A percentile compares a stretch with the other conserved stretches of the same genome.
phyloP scores from a whole-genome alignment of 1,140 invertebrate species.

The Oppia nitens region DNA sequence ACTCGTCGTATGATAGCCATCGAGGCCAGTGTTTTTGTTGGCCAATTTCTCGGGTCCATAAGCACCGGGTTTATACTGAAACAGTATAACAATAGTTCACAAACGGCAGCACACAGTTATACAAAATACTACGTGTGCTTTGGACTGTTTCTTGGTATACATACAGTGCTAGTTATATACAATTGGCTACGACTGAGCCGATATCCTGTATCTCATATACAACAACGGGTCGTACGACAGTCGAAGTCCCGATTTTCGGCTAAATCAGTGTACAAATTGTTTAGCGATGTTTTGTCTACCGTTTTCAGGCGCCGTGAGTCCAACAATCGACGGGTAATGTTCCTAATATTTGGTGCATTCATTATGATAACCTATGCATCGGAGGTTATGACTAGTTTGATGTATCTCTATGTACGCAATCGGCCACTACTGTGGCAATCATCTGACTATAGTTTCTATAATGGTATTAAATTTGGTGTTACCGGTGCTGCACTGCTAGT shows the following conservation, averaged over 20 bases:
- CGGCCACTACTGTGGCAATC: constrained; percentile 29
- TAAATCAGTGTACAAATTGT: constrained; percentile 3
- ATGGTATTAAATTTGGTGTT: constrained; percentile 28
- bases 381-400: constrained; percentile 29
- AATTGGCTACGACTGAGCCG: constrained; percentile 21
- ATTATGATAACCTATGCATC: constrained; percentile 16
- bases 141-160: constrained; percentile 20
- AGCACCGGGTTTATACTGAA: constrained; percentile 29
- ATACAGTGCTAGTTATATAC: constrained; percentile 27
- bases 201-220: constrained; percentile 13
- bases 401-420: constrained; percentile 26
- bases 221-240: too few species aligned
- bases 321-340: constrained; percentile 23
- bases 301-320: constrained; percentile 25
- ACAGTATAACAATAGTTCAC: constrained; percentile 23
- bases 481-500: constrained; percentile 25
- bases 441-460: constrained; percentile 29
- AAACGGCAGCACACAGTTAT: too few species aligned
- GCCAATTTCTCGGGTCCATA: constrained; percentile 19
- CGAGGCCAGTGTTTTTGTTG: constrained; percentile 39
- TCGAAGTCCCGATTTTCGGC: background rate
- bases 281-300: constrained; percentile 25
- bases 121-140: constrained; percentile 25
- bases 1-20: constrained; percentile 65
- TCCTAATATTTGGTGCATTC: constrained; percentile 25